A percentile compares a stretch with the other conserved stretches of the same genome.
Evolutionary conservation across 2,888 invertebrate species (phyloP).

Genomic region (Pandemis corylana): DNA sequence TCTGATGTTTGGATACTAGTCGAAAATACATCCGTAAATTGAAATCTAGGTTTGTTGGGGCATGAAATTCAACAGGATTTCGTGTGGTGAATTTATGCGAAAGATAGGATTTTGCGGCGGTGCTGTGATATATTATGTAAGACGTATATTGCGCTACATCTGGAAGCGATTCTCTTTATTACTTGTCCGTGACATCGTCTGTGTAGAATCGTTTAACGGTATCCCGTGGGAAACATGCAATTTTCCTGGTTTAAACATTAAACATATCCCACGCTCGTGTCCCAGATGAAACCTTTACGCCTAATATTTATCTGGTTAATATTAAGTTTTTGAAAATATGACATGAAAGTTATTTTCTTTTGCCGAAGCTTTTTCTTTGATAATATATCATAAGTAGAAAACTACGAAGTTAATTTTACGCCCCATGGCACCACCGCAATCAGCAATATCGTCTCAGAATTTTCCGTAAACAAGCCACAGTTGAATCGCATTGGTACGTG

Average conservation of each 20-base stretch:
- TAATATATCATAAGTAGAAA: conserved; percentile 2
- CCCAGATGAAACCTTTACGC: too few relatives aligned
- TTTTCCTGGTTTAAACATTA: too few relatives aligned
- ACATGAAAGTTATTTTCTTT: not conserved
- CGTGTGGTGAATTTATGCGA: conserved; percentile 17
- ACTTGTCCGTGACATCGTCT: too few relatives aligned
- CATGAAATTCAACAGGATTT: conserved; percentile 21
- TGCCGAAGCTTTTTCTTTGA: not conserved
- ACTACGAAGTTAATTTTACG: conserved; percentile 25
- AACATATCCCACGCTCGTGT: too few relatives aligned
- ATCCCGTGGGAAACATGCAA: too few relatives aligned
- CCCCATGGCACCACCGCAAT: conserved; percentile 19
- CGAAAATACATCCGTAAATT: conserved; percentile 16
- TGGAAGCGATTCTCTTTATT: not conserved
- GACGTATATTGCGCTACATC: not conserved
- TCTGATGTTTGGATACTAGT: conserved; percentile 24
- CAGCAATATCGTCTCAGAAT: conserved; percentile 18
- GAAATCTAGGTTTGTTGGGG: conserved; percentile 29
- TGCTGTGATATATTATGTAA: not conserved
- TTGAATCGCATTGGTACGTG: conserved; percentile 8
- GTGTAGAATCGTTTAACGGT: too few relatives aligned
- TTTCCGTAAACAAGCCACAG: conserved; percentile 21
- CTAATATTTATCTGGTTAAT: not conserved
- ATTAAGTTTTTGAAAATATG: not conserved
- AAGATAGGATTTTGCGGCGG: conserved; percentile 14